Conservation (phyloP, 1,140 invertebrate species). For the Chymomyza costata region DNA sequence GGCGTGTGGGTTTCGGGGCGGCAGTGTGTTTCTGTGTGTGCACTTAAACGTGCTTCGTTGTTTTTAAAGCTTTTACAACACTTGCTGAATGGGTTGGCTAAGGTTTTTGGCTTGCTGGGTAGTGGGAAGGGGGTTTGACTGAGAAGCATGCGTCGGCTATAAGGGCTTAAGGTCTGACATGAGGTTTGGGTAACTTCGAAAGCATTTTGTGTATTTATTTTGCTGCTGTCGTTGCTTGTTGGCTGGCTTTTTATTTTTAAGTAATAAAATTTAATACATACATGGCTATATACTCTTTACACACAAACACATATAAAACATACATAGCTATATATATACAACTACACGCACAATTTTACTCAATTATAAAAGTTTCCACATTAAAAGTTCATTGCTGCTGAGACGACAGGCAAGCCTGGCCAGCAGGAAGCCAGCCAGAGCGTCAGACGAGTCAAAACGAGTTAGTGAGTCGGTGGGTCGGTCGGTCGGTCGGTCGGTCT, state of each 20-base stretch:
- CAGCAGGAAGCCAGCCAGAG: constrained; percentile 29
- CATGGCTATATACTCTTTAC: constrained; percentile 29
- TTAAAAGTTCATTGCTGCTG: constrained; percentile 72
- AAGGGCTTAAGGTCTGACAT: too few species aligned
- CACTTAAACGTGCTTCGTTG: constrained; percentile 63
- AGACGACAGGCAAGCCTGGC: constrained; percentile 21
- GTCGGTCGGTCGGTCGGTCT: background rate
- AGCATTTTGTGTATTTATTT: constrained; percentile 17
- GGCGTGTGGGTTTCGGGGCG: background rate
- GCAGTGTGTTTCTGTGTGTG: constrained; percentile 32
- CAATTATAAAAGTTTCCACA: constrained; percentile 75
- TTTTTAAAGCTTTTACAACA: constrained; percentile 58
- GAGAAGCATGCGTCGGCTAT: too few species aligned
- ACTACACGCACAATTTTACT: constrained; percentile 60
- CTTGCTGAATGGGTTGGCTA: too few species aligned
- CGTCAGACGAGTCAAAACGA: background rate
- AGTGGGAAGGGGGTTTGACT: too few species aligned
- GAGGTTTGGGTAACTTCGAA: too few species aligned
- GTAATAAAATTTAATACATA: constrained; percentile 69
- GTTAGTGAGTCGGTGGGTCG: background rate
- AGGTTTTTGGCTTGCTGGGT: constrained; percentile 1
- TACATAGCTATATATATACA: constrained; percentile 5
- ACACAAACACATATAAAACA: constrained; percentile 8
- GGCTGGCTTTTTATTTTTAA: constrained; percentile 44
- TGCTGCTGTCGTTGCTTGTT: constrained; percentile 24